Evolutionary conservation across 1,140 invertebrate species (phyloP), one percentile per base, ranked within the genome.

Genomic region (Macrotrachela quadricornifera): DNA sequence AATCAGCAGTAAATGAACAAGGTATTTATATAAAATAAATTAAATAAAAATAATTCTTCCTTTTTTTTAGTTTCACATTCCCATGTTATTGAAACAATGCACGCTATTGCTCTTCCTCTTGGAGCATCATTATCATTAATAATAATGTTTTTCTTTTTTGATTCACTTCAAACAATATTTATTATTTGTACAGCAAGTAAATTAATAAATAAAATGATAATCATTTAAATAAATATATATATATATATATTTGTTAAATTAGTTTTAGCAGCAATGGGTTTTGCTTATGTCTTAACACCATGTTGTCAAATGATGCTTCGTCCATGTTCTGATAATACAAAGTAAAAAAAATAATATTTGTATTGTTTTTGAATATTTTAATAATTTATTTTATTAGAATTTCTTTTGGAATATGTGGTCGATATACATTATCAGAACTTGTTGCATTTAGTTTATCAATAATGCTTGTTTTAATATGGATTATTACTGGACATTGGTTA

Each of bases 91-190:
- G 87, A 92, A 69, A 87, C 86, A 53, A 85, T 91, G 79, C 88
- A 95, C 71, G 90, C 88, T 57, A 76, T 94, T 59, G 92, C 88
- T 75, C 76, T 95, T 66, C 90, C 90, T 51, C 76, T 95, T 48
- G 86, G 86, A 64, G 88, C 90, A 60, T 92, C 87, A 54, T 80
- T 92, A 60, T 91, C 88, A 51, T 75, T 95, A 53, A 78, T 95
- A 16, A 79, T 94, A 57, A 94, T 95, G 88, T 95, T 94, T 71
- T 90, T 94, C 75, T 95, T 92, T 71, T 94, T 95, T 65, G 88
- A 95, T 72, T 92, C 87, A 50, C 88, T 95, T 81, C 88, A 94
- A 72, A 72, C 91, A 75, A 77, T 94, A 8, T 91, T 95, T 73
- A 88, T 88, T 49, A 85, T 94, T 61, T 92, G 86, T 68, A 94